Evolutionary conservation across 1,140 invertebrate genomes (phyloP).

Genomic region (Druon quercuslanigerum): DNA sequence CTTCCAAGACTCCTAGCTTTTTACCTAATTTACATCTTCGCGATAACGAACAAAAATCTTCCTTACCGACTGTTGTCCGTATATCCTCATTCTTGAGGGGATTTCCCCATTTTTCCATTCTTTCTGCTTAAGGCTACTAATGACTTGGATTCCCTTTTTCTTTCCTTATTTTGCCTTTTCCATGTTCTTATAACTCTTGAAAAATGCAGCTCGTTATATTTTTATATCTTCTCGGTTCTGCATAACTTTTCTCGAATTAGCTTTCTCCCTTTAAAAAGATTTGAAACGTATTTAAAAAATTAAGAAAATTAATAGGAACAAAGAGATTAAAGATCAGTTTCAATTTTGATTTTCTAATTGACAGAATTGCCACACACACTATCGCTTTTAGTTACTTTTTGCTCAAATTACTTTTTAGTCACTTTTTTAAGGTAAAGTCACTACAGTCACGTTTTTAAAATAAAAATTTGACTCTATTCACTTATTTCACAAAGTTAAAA

Average conservation of each 20-base stretch:
- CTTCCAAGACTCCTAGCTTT: constrained; percentile 27
- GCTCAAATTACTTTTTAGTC: no score
- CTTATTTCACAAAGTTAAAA: no score
- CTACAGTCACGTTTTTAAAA: no score
- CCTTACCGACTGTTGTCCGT: neutral
- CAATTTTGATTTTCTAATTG: neutral
- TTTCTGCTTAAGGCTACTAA: constrained; percentile 37
- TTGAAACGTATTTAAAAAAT: no score
- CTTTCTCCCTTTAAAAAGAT: no score
- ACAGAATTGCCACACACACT: no score
- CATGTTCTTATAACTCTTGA: constrained; percentile 23
- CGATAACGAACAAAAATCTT: constrained; percentile 32
- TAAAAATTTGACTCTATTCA: no score
- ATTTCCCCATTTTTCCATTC: constrained; percentile 32
- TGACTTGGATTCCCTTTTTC: constrained; percentile 43
- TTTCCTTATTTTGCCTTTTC: constrained; percentile 17
- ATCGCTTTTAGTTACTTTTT: no score
- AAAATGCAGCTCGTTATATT: constrained; percentile 27
- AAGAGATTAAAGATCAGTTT: no score
- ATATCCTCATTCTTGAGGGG: neutral
- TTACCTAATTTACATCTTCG: constrained; percentile 51
- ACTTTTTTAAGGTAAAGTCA: no score
- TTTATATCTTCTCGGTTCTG: constrained; percentile 5
- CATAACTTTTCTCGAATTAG: neutral
- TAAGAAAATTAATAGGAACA: no score